Conservation (phyloP, 2,888 invertebrate genomes). For the Sepiola atlantica region DNA sequence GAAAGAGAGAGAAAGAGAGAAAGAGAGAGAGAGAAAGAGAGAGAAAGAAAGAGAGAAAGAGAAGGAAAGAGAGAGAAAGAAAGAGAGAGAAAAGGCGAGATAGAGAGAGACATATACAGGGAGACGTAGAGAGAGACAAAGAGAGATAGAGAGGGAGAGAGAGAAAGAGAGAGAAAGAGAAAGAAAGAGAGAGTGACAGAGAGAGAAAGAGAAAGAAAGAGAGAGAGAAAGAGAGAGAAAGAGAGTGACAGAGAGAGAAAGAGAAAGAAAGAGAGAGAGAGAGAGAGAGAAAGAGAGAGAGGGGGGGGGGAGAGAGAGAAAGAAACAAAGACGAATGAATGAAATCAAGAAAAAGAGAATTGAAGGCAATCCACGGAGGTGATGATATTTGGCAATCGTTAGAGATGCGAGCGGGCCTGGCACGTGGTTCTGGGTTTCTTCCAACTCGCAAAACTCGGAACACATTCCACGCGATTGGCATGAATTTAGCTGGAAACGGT, state of each 20-base stretch:
- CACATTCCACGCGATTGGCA: background rate
- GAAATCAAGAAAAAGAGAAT: background rate
- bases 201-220: background rate
- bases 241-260: background rate
- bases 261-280: background rate
- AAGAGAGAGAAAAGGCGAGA: background rate
- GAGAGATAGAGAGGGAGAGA: no score
- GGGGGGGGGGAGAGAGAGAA: background rate
- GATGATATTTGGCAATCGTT: background rate
- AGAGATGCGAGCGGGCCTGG: background rate
- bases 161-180: background rate
- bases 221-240: background rate
- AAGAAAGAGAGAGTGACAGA: no score
- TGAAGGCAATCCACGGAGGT: background rate
- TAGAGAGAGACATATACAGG: no score
- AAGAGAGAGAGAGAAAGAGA: background rate
- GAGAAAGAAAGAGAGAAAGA: background rate
- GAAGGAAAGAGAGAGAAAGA: background rate
- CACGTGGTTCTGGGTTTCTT: background rate
- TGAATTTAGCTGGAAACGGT: slow-evolving; percentile 20
- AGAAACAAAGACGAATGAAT: background rate
- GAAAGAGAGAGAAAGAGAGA: background rate
- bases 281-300: background rate
- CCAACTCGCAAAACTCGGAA: background rate
- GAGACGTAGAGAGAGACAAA: no score